Percentiles rank a stretch among this genome's conserved stretches.
phyloP scores from a whole-genome alignment of 2,888 invertebrate genomes.

The Pristionchus arcanus region DNA sequence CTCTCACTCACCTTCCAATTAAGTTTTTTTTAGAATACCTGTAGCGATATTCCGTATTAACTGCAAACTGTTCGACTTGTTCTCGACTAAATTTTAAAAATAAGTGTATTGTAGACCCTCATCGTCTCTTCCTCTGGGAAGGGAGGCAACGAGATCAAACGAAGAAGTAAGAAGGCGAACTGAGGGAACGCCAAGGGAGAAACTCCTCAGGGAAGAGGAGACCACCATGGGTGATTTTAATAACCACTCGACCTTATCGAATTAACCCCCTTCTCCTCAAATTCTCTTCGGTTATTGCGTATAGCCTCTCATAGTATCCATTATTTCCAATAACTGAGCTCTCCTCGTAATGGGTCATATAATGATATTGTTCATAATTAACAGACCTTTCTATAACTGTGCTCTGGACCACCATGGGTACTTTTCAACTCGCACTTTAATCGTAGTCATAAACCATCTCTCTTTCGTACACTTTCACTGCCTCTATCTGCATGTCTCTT shows the following conservation, averaged over 20 bases:
- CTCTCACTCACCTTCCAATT: too few relatives aligned
- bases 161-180: background rate
- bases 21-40: too few relatives aligned
- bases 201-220: constrained; percentile 50
- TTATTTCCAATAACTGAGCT: background rate
- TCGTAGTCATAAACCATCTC: background rate
- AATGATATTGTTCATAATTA: too few relatives aligned
- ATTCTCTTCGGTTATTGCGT: too few relatives aligned
- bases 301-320: background rate
- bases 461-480: background rate
- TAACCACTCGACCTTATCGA: background rate
- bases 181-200: constrained; percentile 41
- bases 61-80: too few relatives aligned
- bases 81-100: too few relatives aligned
- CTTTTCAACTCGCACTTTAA: background rate
- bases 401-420: background rate
- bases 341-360: too few relatives aligned
- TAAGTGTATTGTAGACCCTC: background rate
- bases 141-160: background rate
- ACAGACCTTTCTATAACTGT: background rate
- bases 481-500: background rate
- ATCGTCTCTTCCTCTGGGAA: background rate
- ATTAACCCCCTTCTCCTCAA: too few relatives aligned
- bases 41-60: too few relatives aligned
- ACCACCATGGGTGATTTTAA: constrained; percentile 29